Conservation (phyloP, 2,797 vertebrate species). For the Emys orbicularis region DNA sequence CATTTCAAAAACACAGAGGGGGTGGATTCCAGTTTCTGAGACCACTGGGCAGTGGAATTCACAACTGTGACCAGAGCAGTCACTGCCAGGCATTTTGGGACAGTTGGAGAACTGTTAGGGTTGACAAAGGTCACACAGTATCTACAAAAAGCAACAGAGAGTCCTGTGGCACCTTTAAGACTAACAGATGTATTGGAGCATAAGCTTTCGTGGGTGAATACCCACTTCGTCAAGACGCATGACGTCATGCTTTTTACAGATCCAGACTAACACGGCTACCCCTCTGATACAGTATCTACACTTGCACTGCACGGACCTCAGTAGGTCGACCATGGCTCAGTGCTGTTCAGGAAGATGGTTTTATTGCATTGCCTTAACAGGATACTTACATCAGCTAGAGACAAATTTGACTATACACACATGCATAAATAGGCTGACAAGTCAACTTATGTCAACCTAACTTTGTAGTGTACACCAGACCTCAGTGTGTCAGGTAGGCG, state of each 20-base stretch:
- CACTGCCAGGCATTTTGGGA: neutral
- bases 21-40: neutral
- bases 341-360: neutral
- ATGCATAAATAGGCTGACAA: too few relatives aligned
- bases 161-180: too few relatives aligned
- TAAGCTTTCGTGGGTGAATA: too few relatives aligned
- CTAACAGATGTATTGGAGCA: too few relatives aligned
- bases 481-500: neutral
- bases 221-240: too few relatives aligned
- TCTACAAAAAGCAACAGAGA: neutral
- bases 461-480: neutral
- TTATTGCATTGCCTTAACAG: neutral
- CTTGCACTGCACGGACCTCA: neutral
- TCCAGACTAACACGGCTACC: too few relatives aligned
- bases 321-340: neutral
- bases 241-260: too few relatives aligned
- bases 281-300: neutral
- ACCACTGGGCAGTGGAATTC: neutral
- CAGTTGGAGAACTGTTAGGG: neutral
- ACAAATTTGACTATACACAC: neutral
- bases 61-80: neutral
- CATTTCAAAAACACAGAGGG: neutral
- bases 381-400: neutral
- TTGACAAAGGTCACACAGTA: neutral
- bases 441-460: neutral